Percentiles rank a stretch among this genome's conserved stretches.
Evolutionary conservation across 2,888 invertebrate species (phyloP).

Genomic region (Harmothoe impar): DNA sequence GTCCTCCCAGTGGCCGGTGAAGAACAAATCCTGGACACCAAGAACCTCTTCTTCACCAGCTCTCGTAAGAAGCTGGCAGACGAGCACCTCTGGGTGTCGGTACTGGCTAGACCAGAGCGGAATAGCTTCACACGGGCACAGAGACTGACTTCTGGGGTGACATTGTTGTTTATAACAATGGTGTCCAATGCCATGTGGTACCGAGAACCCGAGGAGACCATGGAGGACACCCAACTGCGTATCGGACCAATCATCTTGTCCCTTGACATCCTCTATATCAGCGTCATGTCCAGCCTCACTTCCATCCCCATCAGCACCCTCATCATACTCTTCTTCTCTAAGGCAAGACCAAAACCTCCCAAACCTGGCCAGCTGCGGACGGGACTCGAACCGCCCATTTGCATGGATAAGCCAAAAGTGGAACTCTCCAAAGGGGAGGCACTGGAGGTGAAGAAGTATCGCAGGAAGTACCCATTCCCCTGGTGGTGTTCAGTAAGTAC

Average conservation of each 20-base stretch:
- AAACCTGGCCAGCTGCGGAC: not conserved
- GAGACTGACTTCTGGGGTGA: conserved; percentile 74
- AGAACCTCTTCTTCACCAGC: conserved; percentile 80
- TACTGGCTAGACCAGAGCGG: conserved; percentile 55
- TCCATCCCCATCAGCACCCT: conserved; percentile 81
- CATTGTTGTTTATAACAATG: conserved; percentile 75
- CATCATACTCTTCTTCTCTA: conserved; percentile 82
- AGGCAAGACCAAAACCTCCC: conserved; percentile 73
- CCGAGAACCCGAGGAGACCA: not conserved
- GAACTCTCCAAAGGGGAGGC: not conserved
- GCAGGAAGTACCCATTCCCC: conserved; percentile 64
- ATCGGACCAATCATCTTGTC: conserved; percentile 63
- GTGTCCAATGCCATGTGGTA: conserved; percentile 76
- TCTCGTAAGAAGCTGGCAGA: conserved; percentile 49
- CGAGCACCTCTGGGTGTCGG: conserved; percentile 66
- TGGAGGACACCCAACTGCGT: not conserved
- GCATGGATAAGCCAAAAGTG: not conserved
- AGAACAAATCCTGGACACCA: conserved; percentile 82
- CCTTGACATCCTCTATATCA: conserved; percentile 48
- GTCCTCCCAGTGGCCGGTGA: conserved; percentile 81
- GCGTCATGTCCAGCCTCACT: conserved; percentile 72
- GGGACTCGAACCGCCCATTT: not conserved
- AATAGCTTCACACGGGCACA: conserved; percentile 67
- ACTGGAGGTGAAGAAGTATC: not conserved
- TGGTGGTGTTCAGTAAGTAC: conserved; percentile 66